Base-by-base conservation (phyloP, 2,888 invertebrate species). In the Piscicola geometra region DNA sequence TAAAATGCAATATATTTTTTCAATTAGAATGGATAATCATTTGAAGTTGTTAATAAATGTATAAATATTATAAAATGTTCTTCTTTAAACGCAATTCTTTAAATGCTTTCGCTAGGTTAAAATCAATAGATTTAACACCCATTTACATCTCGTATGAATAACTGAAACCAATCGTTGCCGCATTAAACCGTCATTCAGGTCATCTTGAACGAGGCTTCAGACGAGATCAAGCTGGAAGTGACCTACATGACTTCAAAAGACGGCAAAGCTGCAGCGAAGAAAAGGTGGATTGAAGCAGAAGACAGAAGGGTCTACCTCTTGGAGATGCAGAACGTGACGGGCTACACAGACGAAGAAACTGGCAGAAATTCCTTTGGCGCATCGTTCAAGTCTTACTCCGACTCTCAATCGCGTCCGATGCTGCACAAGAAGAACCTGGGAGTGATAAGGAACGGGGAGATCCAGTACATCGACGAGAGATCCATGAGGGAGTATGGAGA, bases 401-500 rank as follows among this genome's bases (percentile, higher is more conserved):
- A 21, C n/a, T 56, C 60, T 5, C 9, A 56, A 5, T 56, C 60
- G 3, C 9, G n/a, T 9, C 12, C 60, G 15, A 56, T 56, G 60
- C 21, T 56, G 12, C 60, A 56, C 60, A 5, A 56, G n/a, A 56
- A 56, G 25, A 56, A 56, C 60, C 60, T 56, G 3, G 60, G 60
- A 3, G 21, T 25, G n/a, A 21, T 56, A 21, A 56, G 25, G n/a
- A 56, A 56, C 25, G 60, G 60, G 25, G 60, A 56, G n/a, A 56
- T 56, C 60, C 60, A 56, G 25, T 56, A 56, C 60, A 56, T 5
- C 25, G 60, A 56, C 25, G 60, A 56, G 25, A 18, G 60, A n/a
- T 56, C 60, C 25, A 56, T n/a, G 21, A n/a, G 60, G n/a, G 60
- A 56, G 60, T 56, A 56, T 56, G 60, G 60, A 25, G 60, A 56